phyloP scores from a whole-genome alignment of 2,113 vertebrate species.

The Pterocles burchelli region DNA sequence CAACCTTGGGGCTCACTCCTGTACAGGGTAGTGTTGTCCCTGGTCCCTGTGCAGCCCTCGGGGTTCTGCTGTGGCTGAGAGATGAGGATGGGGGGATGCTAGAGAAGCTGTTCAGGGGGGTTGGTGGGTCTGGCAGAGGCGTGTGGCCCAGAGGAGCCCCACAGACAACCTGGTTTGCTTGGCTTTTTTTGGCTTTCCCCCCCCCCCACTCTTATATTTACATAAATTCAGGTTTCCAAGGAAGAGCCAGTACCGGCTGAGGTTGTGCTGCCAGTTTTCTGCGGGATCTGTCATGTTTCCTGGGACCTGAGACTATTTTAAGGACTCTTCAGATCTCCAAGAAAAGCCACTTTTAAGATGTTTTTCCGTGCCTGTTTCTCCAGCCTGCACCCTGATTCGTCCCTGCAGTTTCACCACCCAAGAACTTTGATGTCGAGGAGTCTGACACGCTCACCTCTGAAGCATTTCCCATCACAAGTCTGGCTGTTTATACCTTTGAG shows the following conservation, averaged over 20 bases:
- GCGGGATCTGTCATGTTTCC: slow-evolving; percentile 1
- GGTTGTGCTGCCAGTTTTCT: neutral
- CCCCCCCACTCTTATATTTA: neutral
- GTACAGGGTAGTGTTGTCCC: neutral
- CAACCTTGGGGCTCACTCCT: fast-evolving
- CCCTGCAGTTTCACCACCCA: slow-evolving; percentile 18
- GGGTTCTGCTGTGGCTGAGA: neutral
- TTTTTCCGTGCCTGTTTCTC: slow-evolving; percentile 7
- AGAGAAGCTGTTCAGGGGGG: neutral
- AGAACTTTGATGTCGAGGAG: slow-evolving; percentile 35
- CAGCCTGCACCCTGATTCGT: neutral
- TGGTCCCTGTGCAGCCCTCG: neutral
- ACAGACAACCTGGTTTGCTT: neutral
- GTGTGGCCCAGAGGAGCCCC: neutral
- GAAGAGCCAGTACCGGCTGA: neutral
- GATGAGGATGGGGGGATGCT: neutral
- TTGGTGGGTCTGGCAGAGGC: neutral
- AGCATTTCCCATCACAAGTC: slow-evolving; percentile 59
- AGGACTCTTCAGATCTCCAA: slow-evolving; percentile 7
- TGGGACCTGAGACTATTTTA: slow-evolving; percentile 1
- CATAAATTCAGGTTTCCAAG: neutral
- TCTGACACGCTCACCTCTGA: slow-evolving; percentile 41
- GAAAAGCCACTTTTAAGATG: slow-evolving; percentile 23
- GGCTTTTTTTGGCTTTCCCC: neutral
- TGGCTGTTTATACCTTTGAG: slow-evolving; percentile 59